These are phyloP conservation scores for Actenoides lindsayi DNA, from an alignment of 2,113 vertebrate genomes.

Conservation along the genomic window DNA sequence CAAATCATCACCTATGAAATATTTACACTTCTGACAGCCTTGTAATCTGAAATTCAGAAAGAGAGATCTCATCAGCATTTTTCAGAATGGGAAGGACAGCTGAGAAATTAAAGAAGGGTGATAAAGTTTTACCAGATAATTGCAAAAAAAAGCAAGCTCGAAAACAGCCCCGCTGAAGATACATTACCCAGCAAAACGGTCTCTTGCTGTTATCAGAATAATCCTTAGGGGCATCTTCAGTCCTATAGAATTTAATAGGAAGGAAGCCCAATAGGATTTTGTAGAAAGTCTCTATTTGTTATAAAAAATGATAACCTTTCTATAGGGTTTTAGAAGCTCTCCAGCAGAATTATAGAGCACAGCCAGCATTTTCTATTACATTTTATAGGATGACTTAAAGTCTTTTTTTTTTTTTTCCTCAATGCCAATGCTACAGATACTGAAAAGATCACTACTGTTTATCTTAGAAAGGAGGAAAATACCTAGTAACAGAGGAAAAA, in stretches of 20 bases:
- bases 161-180: neutral
- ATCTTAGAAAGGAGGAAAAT: neutral
- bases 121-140: neutral
- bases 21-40: constrained; percentile 29
- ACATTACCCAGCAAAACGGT: neutral
- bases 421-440: neutral
- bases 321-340: neutral
- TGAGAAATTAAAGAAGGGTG: constrained; percentile 21
- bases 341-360: neutral
- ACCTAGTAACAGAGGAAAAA: neutral
- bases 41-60: neutral
- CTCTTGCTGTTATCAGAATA: constrained; percentile 2
- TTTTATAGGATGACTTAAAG: constrained; percentile 3
- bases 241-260: neutral
- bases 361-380: neutral
- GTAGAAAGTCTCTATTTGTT: neutral
- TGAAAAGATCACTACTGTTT: neutral
- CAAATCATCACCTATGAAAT: neutral
- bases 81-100: neutral
- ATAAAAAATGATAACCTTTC: constrained; percentile 17
- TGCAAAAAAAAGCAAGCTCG: neutral
- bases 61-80: neutral
- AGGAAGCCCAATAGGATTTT: neutral
- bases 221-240: constrained; percentile 11
- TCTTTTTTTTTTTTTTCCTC: neutral